Evolutionary conservation across 2,797 vertebrate genomes (phyloP), one percentile per base, ranked within the genome.

Genomic region (Fratercula arctica): DNA sequence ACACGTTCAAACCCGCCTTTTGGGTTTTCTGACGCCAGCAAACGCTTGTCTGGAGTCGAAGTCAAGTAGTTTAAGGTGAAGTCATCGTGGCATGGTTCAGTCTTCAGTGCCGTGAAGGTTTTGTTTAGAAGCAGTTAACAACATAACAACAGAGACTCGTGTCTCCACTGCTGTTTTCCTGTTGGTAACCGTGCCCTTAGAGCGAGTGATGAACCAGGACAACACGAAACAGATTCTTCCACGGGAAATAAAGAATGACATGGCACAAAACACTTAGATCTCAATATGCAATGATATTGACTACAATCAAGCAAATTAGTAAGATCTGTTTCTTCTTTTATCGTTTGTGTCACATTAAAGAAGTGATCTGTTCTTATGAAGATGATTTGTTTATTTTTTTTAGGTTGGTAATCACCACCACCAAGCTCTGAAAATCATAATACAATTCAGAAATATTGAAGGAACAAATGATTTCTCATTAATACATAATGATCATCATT

Each of bases 401-500:
- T 56, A 78, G 19, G 72, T 9, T 57, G 39, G 26, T 70, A 90
- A 84, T 75, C 79, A 59, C 20, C 54, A 68, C 28, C 53, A 89
- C 15, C 39, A 81, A 41, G 66, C 68, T 88, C 63, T n/a, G 43
- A 60, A 91, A 91, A 87, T 57, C 69, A 57, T 11, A 26, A 53
- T 21, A 63, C 43, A 76, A 67, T 91, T 90, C 88, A 46, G 57
- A 91, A 95, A 92, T 85, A 89, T 9, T 80, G 74, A 95, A 87
- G 68, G 64, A 86, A 87, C 53, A 89, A 96, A 95, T 80, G 39
- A 93, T 93, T 94, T 85, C 91, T 75, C 81, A 78, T 94, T 93
- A 95, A 94, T 92, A 66, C 41, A 29, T 93, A 94, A 90, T 51
- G 75, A 92, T 85, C 53, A 56, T 89, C 86, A 95, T 96, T 96